These are phyloP conservation scores for Chloebia gouldiae DNA, from an alignment of 2,113 vertebrate genomes.

Conservation along the genomic window DNA sequence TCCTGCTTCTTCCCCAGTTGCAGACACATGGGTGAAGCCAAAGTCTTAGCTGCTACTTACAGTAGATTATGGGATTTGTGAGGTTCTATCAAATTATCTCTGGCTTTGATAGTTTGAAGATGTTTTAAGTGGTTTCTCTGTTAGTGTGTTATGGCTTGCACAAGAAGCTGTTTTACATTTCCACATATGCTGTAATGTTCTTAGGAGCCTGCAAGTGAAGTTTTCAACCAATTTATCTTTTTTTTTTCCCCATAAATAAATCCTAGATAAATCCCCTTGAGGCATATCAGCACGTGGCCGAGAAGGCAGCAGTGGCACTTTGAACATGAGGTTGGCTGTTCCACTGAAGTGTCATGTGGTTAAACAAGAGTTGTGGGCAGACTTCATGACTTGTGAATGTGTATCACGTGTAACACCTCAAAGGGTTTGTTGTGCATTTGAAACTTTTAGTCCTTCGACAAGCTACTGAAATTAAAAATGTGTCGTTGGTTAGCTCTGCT, in stretches of 20 bases:
- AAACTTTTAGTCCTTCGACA: neutral
- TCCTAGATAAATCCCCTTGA: neutral
- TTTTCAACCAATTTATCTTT: neutral
- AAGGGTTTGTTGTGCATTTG: neutral
- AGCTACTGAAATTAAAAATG: constrained; percentile 20
- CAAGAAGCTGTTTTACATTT: constrained; percentile 67
- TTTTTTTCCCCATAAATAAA: neutral
- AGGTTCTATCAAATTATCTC: constrained; percentile 73
- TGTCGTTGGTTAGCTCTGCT: constrained; percentile 11
- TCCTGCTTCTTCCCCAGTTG: constrained; percentile 70
- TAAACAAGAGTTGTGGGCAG: constrained; percentile 2
- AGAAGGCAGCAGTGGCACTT: neutral
- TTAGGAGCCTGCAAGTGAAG: constrained; percentile 44
- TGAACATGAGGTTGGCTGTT: neutral
- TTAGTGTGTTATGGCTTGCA: neutral
- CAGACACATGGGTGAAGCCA: constrained; percentile 68
- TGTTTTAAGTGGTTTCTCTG: constrained; percentile 64
- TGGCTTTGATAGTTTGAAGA: constrained; percentile 73
- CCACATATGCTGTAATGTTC: constrained; percentile 44
- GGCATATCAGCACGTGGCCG: neutral
- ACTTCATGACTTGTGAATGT: constrained; percentile 30
- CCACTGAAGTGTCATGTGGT: neutral
- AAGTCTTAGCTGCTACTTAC: constrained; percentile 71
- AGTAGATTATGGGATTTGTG: constrained; percentile 78
- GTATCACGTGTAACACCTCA: neutral